Evolutionary conservation across 1,140 invertebrate species (phyloP).

Genomic region (Drosophila simulans): DNA sequence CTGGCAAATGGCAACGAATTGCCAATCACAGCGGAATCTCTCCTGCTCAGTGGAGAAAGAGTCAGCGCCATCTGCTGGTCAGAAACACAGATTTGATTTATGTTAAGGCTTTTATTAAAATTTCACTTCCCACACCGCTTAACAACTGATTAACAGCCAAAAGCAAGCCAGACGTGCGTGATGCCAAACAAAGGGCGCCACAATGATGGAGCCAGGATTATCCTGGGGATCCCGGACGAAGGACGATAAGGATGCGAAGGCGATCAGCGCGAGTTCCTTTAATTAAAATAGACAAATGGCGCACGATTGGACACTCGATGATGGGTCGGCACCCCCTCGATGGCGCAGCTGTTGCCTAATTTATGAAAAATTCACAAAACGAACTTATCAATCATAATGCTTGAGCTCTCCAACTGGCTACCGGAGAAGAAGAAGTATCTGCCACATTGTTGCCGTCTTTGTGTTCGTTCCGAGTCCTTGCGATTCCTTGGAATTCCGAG

Average conservation of each 20-base stretch:
- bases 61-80: conserved; percentile 65
- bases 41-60: neutral
- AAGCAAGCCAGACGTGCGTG: conserved; percentile 60
- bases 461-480: no score
- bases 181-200: conserved; percentile 45
- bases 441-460: conserved; percentile 54
- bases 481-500: conserved; percentile 56
- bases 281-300: conserved; percentile 83
- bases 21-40: conserved; percentile 44
- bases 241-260: conserved; percentile 12
- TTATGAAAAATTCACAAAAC: conserved; percentile 83
- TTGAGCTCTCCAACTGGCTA: conserved; percentile 30
- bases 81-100: conserved; percentile 69
- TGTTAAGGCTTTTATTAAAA: conserved; percentile 76
- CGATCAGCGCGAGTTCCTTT: conserved; percentile 59
- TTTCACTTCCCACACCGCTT: conserved; percentile 29
- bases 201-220: conserved; percentile 20
- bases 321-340: conserved; percentile 21
- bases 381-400: conserved; percentile 82
- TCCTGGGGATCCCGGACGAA: neutral
- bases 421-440: conserved; percentile 24
- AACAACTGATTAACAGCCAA: conserved; percentile 68
- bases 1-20: conserved; percentile 65
- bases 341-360: conserved; percentile 71
- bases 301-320: conserved; percentile 78